Percentiles rank a stretch among this genome's conserved stretches.
Conservation (phyloP, 2,113 vertebrate genomes). For the Cathartes aura region DNA sequence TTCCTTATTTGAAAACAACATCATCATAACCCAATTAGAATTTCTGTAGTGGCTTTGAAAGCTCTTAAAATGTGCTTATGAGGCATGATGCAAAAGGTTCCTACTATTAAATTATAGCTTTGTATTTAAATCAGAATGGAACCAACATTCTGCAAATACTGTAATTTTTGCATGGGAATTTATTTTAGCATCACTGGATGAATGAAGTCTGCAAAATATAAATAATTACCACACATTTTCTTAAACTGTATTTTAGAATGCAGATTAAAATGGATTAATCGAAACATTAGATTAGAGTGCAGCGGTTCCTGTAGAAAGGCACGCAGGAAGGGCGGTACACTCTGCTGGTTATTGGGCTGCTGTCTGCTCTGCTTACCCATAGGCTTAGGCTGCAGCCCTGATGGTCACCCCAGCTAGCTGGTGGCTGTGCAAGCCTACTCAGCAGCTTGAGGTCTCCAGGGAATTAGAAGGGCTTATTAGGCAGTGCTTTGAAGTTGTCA, state of each 20-base stretch:
- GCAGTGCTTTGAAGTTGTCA: background rate
- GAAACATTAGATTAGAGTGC: background rate
- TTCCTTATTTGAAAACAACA: background rate
- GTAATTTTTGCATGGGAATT: background rate
- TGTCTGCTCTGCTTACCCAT: background rate
- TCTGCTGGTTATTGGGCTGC: background rate
- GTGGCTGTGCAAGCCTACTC: background rate
- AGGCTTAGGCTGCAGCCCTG: background rate
- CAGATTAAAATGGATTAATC: background rate
- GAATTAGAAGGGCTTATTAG: background rate
- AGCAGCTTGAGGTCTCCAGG: background rate
- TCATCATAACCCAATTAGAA: background rate
- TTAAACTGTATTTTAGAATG: background rate
- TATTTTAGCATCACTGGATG: background rate
- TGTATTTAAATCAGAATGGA: background rate
- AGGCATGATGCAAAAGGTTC: background rate
- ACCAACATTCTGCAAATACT: background rate
- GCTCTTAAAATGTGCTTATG: background rate
- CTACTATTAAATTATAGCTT: background rate
- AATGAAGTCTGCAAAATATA: background rate
- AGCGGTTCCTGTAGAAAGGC: background rate
- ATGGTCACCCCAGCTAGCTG: background rate
- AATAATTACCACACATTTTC: background rate
- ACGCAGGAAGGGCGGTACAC: fast-evolving
- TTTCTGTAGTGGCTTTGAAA: background rate